A percentile compares a stretch with the other conserved stretches of the same genome.
Evolutionary conservation across 2,888 invertebrate species (phyloP).

Genomic region (Spialia ferax): DNA sequence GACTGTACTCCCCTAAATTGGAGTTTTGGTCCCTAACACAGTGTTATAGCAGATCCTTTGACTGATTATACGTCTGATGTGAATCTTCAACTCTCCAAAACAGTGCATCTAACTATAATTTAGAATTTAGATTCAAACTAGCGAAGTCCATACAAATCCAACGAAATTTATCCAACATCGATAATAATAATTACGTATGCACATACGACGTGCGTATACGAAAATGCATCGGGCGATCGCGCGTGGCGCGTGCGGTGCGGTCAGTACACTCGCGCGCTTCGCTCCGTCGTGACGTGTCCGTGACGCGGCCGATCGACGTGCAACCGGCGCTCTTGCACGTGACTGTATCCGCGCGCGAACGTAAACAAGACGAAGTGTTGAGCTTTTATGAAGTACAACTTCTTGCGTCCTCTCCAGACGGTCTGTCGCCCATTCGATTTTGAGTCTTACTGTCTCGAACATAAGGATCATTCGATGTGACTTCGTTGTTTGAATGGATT

Average conservation of each 20-base stretch:
- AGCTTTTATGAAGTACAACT: conserved; percentile 12
- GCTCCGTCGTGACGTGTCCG: conserved; percentile 66
- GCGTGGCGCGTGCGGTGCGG: conserved; percentile 67
- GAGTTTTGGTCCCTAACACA: too few relatives aligned
- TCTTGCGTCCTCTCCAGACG: background rate
- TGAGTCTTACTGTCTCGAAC: background rate
- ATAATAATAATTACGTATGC: conserved; percentile 54
- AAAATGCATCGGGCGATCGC: conserved; percentile 55
- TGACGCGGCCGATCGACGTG: conserved; percentile 42
- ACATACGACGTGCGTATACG: background rate
- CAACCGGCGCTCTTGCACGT: conserved; percentile 47
- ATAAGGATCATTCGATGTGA: background rate
- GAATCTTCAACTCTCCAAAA: background rate
- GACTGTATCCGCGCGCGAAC: conserved; percentile 63
- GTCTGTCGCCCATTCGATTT: background rate
- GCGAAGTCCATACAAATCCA: conserved; percentile 69
- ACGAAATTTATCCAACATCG: conserved; percentile 60
- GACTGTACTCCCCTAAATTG: too few relatives aligned
- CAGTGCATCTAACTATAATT: background rate
- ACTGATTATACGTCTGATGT: background rate
- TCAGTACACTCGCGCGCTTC: conserved; percentile 81
- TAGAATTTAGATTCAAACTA: background rate
- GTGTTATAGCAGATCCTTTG: too few relatives aligned
- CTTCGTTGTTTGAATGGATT: background rate
- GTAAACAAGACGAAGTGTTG: conserved; percentile 6